Percentiles rank a stretch among this genome's conserved stretches.
phyloP scores from a whole-genome alignment of 2,797 vertebrate genomes.

The Babyrousa celebensis region DNA sequence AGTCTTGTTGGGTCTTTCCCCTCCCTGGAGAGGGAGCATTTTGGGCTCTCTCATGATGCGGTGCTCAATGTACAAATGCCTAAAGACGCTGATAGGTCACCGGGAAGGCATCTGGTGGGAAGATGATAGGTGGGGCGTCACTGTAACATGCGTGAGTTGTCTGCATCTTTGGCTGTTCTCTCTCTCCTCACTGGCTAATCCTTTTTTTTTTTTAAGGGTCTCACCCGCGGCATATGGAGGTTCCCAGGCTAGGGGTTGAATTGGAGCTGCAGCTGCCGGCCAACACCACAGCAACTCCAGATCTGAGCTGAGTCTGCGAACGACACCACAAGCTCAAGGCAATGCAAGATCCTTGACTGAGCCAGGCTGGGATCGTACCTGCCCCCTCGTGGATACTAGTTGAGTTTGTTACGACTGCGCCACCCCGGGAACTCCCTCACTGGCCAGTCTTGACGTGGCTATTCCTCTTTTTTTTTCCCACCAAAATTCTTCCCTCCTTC shows the following conservation, averaged over 20 bases:
- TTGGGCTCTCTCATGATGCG: not conserved
- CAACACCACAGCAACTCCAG: too few relatives aligned
- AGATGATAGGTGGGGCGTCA: not conserved
- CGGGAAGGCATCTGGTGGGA: not conserved
- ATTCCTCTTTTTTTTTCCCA: not conserved
- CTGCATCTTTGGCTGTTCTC: not conserved
- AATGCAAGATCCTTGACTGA: too few relatives aligned
- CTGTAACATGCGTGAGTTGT: not conserved
- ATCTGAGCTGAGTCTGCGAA: too few relatives aligned
- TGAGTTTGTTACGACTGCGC: too few relatives aligned
- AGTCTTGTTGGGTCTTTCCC: not conserved
- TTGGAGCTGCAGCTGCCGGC: too few relatives aligned
- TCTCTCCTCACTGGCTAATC: not conserved
- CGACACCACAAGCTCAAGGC: too few relatives aligned
- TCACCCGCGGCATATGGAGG: too few relatives aligned
- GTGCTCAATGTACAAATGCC: not conserved
- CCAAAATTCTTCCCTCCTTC: not conserved
- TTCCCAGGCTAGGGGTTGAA: too few relatives aligned
- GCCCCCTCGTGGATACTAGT: too few relatives aligned
- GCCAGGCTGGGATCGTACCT: too few relatives aligned
- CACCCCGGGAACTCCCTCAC: too few relatives aligned
- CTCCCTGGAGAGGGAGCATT: not conserved
- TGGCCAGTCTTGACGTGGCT: not conserved
- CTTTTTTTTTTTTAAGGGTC: too few relatives aligned
- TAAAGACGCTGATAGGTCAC: not conserved